Conservation (phyloP, 2,113 vertebrate genomes). For the Colius striatus region DNA sequence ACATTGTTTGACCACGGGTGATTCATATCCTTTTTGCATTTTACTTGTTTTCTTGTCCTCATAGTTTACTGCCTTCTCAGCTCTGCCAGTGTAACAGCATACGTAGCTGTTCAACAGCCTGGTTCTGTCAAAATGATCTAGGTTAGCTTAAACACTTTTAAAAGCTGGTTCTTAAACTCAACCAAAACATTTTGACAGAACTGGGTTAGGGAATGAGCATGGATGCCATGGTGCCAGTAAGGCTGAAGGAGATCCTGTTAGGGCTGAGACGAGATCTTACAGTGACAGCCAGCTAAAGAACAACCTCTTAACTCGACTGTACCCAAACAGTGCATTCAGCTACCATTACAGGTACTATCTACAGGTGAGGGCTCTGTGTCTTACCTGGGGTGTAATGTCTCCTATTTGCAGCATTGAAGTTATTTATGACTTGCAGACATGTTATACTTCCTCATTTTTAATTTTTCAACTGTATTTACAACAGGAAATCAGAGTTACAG, state of each 20-base stretch:
- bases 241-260: not conserved
- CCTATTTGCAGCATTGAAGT: not conserved
- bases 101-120: conserved; percentile 18
- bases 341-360: not conserved
- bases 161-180: not conserved
- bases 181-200: conserved; percentile 24
- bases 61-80: not conserved
- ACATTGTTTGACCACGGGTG: not conserved
- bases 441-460: not conserved
- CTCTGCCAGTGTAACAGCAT: not conserved
- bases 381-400: not conserved
- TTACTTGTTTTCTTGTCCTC: not conserved
- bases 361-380: not conserved
- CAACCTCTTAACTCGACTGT: not conserved
- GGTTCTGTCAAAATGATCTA: conserved; percentile 58
- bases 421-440: not conserved
- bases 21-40: not conserved
- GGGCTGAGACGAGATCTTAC: not conserved
- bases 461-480: not conserved
- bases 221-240: not conserved
- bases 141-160: conserved; percentile 29
- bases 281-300: not conserved
- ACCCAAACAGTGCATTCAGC: not conserved
- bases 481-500: not conserved
- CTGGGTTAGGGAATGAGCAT: not conserved